phyloP scores from a whole-genome alignment of 2,888 invertebrate genomes.

The Drosophila lutescens region DNA sequence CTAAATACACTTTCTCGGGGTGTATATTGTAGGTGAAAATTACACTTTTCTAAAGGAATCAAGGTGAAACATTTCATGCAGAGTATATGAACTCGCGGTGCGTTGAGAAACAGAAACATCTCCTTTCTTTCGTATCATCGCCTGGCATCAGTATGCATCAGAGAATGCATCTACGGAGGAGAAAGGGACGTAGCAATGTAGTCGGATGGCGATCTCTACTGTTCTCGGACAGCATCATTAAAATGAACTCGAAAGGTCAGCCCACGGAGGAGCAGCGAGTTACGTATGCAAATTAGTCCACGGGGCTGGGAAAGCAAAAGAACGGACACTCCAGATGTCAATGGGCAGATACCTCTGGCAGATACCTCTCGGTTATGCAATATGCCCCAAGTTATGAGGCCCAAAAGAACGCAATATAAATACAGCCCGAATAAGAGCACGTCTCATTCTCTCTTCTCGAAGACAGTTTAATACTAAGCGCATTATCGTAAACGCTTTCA shows the following conservation, averaged over 20 bases:
- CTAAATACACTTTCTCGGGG: slow-evolving; percentile 27
- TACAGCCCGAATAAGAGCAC: not conserved
- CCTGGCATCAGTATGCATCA: slow-evolving; percentile 46
- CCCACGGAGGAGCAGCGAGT: slow-evolving; percentile 6
- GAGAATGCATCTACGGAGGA: slow-evolving; percentile 44
- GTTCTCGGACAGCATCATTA: slow-evolving; percentile 67
- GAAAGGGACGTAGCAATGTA: not conserved
- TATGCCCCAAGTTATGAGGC: not conserved
- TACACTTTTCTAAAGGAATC: not conserved
- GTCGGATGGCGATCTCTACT: slow-evolving; percentile 15
- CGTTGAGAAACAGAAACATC: not conserved
- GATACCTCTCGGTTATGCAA: not conserved
- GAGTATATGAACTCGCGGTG: not conserved
- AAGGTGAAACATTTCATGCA: not conserved
- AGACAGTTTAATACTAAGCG: slow-evolving; percentile 28
- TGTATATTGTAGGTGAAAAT: not conserved
- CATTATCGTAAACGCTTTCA: slow-evolving; percentile 48
- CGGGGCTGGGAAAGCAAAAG: not conserved
- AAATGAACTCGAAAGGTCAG: slow-evolving; percentile 35
- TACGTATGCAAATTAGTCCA: slow-evolving; percentile 72
- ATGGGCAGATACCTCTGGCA: slow-evolving; percentile 43
- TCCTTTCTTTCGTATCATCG: slow-evolving; percentile 67
- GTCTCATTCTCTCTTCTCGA: slow-evolving; percentile 1
- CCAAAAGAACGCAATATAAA: slow-evolving; percentile 8
- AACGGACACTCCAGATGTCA: slow-evolving; percentile 56